phyloP scores from a whole-genome alignment of 2,113 vertebrate species.

The Bambusicola thoracicus region DNA sequence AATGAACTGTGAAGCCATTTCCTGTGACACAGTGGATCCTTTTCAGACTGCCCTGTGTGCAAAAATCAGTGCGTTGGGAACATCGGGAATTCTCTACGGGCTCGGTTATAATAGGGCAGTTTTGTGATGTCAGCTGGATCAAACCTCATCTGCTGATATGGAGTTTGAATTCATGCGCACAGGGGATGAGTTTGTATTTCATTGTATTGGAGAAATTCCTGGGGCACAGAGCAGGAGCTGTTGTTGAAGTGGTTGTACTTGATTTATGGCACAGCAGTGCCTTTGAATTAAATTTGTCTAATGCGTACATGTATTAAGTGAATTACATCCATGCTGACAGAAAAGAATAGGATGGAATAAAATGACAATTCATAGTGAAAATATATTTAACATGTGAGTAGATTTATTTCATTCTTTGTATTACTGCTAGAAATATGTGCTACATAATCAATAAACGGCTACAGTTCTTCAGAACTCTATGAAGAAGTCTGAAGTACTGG shows the following conservation, averaged over 20 bases:
- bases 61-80: background rate
- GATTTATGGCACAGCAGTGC: too few relatives aligned
- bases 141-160: background rate
- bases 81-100: background rate
- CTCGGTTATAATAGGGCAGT: background rate
- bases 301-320: background rate
- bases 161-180: background rate
- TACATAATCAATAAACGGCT: background rate
- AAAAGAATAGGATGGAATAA: background rate
- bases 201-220: background rate
- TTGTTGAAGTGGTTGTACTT: background rate
- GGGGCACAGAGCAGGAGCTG: background rate
- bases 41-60: background rate
- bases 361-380: background rate
- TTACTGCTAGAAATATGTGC: background rate
- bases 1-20: fast-evolving
- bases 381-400: background rate
- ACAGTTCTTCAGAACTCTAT: background rate
- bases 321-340: background rate
- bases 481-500: background rate
- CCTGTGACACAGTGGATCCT: background rate
- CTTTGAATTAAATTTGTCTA: background rate
- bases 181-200: background rate
- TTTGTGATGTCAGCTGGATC: background rate
- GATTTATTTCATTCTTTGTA: background rate